phyloP scores from a whole-genome alignment of 2,113 vertebrate genomes.

The Willisornis vidua region DNA sequence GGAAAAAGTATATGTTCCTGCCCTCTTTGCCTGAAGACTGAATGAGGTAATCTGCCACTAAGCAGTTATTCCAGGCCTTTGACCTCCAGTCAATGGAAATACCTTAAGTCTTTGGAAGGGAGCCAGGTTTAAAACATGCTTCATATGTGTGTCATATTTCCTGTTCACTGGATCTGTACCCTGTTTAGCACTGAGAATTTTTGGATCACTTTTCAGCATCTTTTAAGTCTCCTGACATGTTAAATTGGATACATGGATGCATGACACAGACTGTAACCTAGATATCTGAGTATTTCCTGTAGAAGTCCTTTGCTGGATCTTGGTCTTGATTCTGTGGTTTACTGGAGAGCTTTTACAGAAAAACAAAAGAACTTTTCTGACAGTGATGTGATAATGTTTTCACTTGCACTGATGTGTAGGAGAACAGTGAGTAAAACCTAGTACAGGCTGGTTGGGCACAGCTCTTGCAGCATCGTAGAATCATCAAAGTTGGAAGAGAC shows the following conservation, averaged over 20 bases:
- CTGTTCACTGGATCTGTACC: background rate
- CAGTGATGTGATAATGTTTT: background rate
- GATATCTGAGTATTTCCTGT: background rate
- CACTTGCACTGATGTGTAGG: background rate
- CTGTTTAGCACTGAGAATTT: background rate
- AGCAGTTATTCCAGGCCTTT: slow-evolving; percentile 6
- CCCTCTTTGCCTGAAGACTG: background rate
- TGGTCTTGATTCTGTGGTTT: background rate
- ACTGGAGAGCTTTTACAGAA: background rate
- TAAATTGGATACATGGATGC: background rate
- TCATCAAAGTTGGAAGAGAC: background rate
- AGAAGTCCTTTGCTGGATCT: background rate
- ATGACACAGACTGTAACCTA: rapidly evolving
- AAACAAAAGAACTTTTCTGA: background rate
- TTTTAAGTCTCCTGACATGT: background rate
- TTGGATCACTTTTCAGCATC: background rate
- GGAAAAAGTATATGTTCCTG: background rate
- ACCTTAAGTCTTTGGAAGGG: background rate
- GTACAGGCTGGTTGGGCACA: background rate
- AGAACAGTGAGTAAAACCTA: background rate
- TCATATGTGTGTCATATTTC: background rate
- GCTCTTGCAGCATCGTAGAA: background rate
- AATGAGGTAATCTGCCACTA: background rate
- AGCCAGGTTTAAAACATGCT: background rate
- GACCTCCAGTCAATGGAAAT: slow-evolving; percentile 7